phyloP scores from a whole-genome alignment of 2,888 invertebrate species.

The Protophormia terraenovae region DNA sequence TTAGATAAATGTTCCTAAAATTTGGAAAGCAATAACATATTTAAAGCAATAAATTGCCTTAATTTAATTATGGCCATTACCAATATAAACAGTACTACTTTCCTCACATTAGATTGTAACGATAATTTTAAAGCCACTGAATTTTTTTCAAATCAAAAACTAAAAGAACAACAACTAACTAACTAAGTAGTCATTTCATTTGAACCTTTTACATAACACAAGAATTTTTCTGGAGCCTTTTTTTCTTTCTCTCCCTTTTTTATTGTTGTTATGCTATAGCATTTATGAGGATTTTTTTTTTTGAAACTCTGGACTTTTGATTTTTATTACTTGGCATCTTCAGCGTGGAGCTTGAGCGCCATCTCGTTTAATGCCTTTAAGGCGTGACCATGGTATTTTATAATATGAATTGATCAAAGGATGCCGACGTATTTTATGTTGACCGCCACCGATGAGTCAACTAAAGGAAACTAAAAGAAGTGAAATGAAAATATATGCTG shows the following conservation, averaged over 20 bases:
- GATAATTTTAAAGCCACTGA: slow-evolving; percentile 47
- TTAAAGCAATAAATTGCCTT: slow-evolving; percentile 26
- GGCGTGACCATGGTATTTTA: slow-evolving; percentile 82
- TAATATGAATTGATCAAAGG: slow-evolving; percentile 82
- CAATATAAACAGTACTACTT: background rate
- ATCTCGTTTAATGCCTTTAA: slow-evolving; percentile 82
- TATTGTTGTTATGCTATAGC: background rate
- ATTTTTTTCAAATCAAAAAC: background rate
- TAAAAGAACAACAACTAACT: background rate
- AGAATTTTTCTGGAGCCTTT: background rate
- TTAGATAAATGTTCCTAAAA: too few species aligned
- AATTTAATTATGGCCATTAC: background rate
- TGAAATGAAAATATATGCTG: slow-evolving; percentile 28
- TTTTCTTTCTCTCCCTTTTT: background rate
- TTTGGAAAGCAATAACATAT: background rate
- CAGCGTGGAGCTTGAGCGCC: slow-evolving; percentile 77
- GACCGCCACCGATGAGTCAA: slow-evolving; percentile 75
- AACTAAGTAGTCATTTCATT: slow-evolving; percentile 25
- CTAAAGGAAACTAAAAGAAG: slow-evolving; percentile 32
- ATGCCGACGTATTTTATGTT: slow-evolving; percentile 80
- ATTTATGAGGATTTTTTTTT: slow-evolving; percentile 14
- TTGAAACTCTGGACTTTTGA: slow-evolving; percentile 9
- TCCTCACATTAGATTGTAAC: slow-evolving; percentile 40
- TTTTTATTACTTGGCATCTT: slow-evolving; percentile 32
- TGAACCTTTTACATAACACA: slow-evolving; percentile 27